phyloP scores from a whole-genome alignment of 2,888 invertebrate species.

The Conus canariensis region DNA sequence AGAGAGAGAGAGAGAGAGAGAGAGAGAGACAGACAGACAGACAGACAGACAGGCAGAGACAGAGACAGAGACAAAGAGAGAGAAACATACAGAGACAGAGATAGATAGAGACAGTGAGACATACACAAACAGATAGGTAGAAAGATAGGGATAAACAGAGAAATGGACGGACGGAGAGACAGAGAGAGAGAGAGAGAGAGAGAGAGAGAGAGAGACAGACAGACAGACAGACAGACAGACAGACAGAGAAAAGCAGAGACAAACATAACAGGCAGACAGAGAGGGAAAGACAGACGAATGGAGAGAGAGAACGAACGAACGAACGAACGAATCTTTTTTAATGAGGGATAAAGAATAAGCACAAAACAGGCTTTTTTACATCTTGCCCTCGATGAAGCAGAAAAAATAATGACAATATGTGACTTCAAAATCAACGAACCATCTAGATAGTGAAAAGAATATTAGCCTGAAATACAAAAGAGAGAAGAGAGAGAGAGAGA shows the following conservation, averaged over 20 bases:
- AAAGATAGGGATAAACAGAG: not conserved
- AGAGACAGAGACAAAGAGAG: not conserved
- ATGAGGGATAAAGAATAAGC: no score
- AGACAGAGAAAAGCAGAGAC: not conserved
- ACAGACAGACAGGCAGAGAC: not conserved
- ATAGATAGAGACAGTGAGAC: not conserved
- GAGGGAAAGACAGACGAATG: not conserved
- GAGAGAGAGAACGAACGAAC: no score
- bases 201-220: not conserved
- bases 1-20: conserved; percentile 27
- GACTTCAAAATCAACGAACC: no score
- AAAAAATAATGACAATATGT: no score
- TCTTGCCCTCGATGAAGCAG: no score
- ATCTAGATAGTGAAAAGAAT: no score
- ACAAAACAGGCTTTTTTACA: no score
- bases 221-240: not conserved
- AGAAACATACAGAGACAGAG: not conserved
- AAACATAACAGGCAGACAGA: not conserved
- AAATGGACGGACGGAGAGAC: not conserved
- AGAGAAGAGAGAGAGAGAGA: no score
- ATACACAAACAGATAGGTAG: no score
- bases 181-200: not conserved
- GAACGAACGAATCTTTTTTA: no score
- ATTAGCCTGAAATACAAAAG: no score
- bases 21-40: conserved; percentile 14